Evolutionary conservation across 2,888 invertebrate species (phyloP), one percentile per base, ranked within the genome.

Genomic region (Folsomia candida): DNA sequence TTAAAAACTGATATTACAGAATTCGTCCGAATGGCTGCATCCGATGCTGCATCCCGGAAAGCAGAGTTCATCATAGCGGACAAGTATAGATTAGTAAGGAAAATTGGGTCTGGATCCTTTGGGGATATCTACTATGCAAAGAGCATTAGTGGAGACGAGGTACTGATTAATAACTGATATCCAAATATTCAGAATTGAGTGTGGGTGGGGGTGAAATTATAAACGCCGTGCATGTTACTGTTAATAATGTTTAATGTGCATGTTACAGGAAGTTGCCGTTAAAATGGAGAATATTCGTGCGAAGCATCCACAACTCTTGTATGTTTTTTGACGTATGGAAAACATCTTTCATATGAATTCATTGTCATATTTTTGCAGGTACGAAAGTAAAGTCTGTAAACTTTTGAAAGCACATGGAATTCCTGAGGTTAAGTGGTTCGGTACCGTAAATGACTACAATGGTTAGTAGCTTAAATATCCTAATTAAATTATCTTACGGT

Each of bases 21-120:
- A n/a, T n/a, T n/a, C n/a, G n/a, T n/a, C n/a, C n/a, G 6, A 54
- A 54, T 54, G 54, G 54, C 54, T n/a, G n/a, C n/a, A 6, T 22
- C 6, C 18, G 54, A 54, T n/a, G n/a, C 22, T n/a, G n/a, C 11
- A 6, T 18, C 9, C n/a, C n/a, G n/a, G 54, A 65, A 51, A 22
- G 2, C 62, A 29, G 24, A 93, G 84, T 89, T 92, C 84, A 87
- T 93, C 84, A 90, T 94, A 84, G 93, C 92, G 84, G 92, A 91
- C 82, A 95, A 92, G 87, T 97, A 95, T 87, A 90, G 95, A 84
- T 88, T 97, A 83, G 90, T 95, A 83, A 89, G 96, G 81, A 97
- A 96, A 89, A 94, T 97, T 84, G 96, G 98, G 82, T 96, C 96
- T 85, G 98, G 98, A 81, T 97, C 97, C 80, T 99, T 99, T 85